Percentiles rank a stretch among this genome's conserved stretches.
Conservation (phyloP, 2,797 vertebrate genomes). For the Dallia pectoralis region DNA sequence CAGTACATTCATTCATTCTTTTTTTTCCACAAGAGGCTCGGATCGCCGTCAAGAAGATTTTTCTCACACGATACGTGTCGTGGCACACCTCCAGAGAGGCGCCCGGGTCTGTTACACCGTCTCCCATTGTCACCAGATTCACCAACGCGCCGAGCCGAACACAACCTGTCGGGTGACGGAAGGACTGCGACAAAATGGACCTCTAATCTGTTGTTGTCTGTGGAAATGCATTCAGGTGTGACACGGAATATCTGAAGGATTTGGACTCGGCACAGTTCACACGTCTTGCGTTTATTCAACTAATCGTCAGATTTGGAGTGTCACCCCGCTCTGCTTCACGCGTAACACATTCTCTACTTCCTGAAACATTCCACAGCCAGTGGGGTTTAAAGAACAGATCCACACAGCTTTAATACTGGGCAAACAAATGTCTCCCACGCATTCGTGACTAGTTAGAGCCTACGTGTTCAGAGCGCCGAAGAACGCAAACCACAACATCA, state of each 20-base stretch:
- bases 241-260: conserved; percentile 33
- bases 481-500: conserved; percentile 9
- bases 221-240: conserved; percentile 25
- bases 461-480: conserved; percentile 22
- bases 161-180: conserved; percentile 5
- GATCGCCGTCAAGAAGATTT: conserved; percentile 67
- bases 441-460: conserved; percentile 32
- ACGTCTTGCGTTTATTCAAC: conserved; percentile 49
- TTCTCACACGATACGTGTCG: conserved; percentile 77
- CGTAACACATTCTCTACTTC: conserved; percentile 21
- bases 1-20: conserved; percentile 75
- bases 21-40: conserved; percentile 76
- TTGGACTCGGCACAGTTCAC: conserved; percentile 23
- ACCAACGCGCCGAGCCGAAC: conserved; percentile 14
- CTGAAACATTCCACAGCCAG: conserved; percentile 21
- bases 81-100: conserved; percentile 69
- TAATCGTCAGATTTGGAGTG: conserved; percentile 46
- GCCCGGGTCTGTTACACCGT: conserved; percentile 50
- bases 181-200: background rate
- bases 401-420: conserved; percentile 22
- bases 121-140: conserved; percentile 29
- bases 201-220: conserved; percentile 21
- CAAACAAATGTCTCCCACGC: conserved; percentile 48
- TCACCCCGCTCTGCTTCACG: conserved; percentile 41
- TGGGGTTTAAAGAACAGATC: conserved; percentile 9